Evolutionary conservation across 2,888 invertebrate species (phyloP).

Genomic region (Ethmia dodecea): DNA sequence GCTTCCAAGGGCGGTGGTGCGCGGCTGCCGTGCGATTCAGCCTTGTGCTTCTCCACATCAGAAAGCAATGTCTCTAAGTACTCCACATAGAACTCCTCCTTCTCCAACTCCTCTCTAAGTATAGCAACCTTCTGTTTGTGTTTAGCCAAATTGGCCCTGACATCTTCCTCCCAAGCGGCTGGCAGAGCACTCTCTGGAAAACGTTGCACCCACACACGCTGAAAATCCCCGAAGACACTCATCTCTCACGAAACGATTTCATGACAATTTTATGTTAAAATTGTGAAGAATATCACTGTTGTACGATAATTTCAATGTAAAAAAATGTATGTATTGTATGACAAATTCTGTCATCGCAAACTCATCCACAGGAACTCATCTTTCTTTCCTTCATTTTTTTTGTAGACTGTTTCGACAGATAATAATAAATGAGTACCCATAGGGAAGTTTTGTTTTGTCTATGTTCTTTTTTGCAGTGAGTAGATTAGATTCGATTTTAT

Average conservation of each 20-base stretch:
- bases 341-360: conserved; percentile 43
- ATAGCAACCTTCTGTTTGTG: conserved; percentile 91
- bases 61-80: conserved; percentile 90
- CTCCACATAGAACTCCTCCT: conserved; percentile 94
- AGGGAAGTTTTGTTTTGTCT: too few species aligned
- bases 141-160: conserved; percentile 91
- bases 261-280: conserved; percentile 70
- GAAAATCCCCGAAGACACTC: conserved; percentile 95
- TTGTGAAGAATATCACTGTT: conserved; percentile 26
- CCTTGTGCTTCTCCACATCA: conserved; percentile 90
- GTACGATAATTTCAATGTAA: conserved; percentile 27
- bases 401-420: too few species aligned
- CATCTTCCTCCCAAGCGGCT: conserved; percentile 95
- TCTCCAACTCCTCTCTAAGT: conserved; percentile 90
- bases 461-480: too few species aligned
- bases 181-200: conserved; percentile 94
- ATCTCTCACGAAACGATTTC: conserved; percentile 79
- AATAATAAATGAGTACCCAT: too few species aligned
- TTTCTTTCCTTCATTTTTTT: conserved; percentile 25
- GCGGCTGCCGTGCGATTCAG: conserved; percentile 64
- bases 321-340: conserved; percentile 31
- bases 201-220: conserved; percentile 93
- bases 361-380: too few species aligned
- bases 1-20: conserved; percentile 69
- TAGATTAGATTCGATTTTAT: too few species aligned